Conservation (phyloP, 2,797 vertebrate species). For the Acanthurus lineatus region DNA sequence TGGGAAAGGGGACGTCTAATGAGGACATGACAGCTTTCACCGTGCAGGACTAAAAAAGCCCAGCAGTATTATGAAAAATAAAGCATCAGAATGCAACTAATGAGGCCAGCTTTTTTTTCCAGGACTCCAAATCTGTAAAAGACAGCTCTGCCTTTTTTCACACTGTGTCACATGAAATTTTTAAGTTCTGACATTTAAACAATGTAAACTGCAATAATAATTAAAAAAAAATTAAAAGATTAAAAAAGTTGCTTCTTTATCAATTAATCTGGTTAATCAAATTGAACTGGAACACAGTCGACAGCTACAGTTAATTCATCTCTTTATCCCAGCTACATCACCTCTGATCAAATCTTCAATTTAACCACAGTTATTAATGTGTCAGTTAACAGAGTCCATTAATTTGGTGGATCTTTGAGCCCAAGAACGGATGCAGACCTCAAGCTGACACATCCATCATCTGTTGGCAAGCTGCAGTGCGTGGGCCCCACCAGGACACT, state of each 20-base stretch:
- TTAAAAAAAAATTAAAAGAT: conserved; percentile 1
- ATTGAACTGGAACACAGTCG: not conserved
- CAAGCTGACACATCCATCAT: conserved; percentile 76
- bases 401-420: conserved; percentile 67
- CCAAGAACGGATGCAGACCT: conserved; percentile 51
- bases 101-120: not conserved
- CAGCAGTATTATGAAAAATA: conserved; percentile 11
- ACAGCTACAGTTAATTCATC: conserved; percentile 44
- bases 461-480: conserved; percentile 42
- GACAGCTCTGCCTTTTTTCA: conserved; percentile 6
- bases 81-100: not conserved
- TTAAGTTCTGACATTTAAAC: not conserved
- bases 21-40: conserved; percentile 44
- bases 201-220: not conserved
- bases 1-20: conserved; percentile 12
- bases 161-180: not conserved
- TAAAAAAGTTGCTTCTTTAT: conserved; percentile 19
- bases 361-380: conserved; percentile 67
- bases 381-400: conserved; percentile 64
- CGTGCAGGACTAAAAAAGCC: not conserved
- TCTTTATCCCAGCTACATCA: conserved; percentile 23
- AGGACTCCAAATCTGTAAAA: not conserved
- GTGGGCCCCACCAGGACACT: conserved; percentile 52
- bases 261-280: conserved; percentile 45
- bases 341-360: conserved; percentile 51